These are phyloP conservation scores for Lordiphosa stackelbergi DNA, from an alignment of 1,140 invertebrate species.

Conservation along the genomic window DNA sequence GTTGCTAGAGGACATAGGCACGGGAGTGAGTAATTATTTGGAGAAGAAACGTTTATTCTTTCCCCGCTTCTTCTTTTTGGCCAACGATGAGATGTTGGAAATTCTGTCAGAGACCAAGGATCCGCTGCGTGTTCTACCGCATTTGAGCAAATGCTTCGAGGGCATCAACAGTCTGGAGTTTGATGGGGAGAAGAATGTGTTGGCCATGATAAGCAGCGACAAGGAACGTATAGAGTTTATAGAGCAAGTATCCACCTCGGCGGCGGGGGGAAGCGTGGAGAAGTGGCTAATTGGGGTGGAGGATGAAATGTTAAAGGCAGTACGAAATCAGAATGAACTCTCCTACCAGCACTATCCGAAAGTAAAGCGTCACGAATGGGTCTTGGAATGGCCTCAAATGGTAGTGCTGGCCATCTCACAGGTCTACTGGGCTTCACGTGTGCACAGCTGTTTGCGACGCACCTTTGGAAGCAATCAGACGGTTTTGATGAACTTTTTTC, in stretches of 20 bases:
- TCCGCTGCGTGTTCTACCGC: conserved; percentile 90
- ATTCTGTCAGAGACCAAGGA: conserved; percentile 96
- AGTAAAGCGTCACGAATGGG: conserved; percentile 84
- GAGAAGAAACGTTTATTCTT: conserved; percentile 95
- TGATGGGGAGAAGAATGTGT: conserved; percentile 87
- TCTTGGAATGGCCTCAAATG: conserved; percentile 92
- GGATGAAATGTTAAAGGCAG: conserved; percentile 87
- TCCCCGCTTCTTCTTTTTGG: conserved; percentile 95
- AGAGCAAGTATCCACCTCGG: conserved; percentile 85
- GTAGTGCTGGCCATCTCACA: conserved; percentile 91
- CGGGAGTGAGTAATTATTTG: conserved; percentile 92
- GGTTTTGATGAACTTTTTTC: conserved; percentile 80
- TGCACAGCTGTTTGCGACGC: conserved; percentile 83
- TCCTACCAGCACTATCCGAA: conserved; percentile 85
- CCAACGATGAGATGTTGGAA: conserved; percentile 96
- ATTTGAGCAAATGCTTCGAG: conserved; percentile 95
- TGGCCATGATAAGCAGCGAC: conserved; percentile 91
- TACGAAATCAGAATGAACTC: conserved; percentile 85
- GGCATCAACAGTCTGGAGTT: conserved; percentile 86
- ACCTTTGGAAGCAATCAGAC: conserved; percentile 78
- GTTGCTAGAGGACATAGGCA: conserved; percentile 89
- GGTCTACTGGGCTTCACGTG: conserved; percentile 91
- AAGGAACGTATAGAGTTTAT: conserved; percentile 87
- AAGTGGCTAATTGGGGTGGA: conserved; percentile 94
- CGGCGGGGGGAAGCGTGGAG: conserved; percentile 92